Evolutionary conservation across 2,797 vertebrate genomes (phyloP), one percentile per base, ranked within the genome.

Genomic region (Pempheris klunzingeri): DNA sequence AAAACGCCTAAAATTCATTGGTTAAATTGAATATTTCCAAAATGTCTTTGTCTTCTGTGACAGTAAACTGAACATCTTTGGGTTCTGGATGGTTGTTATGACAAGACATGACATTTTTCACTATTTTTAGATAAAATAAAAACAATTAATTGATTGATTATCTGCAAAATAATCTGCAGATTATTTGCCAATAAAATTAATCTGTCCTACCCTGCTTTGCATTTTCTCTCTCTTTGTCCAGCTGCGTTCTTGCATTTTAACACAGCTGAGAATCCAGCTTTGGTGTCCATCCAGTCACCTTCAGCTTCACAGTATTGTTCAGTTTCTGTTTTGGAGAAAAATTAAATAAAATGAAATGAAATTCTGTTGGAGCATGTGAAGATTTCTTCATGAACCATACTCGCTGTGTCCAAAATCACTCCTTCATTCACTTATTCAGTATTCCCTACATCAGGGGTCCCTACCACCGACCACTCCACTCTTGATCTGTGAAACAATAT

Each of bases 241-340:
- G 14, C 15, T 3, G 0, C 0, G 0, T 30, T 2, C 0, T 0
- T 0, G 72, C 94, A 95, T 17, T 9, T 30, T 20, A 90, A 0
- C 26, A 0, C 1, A 10, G 91, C 88, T 0, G 0, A 28, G 9
- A 2, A 77, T 18, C 0, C 0, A 6, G 0, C 4, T 71, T 87
- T 94, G 70, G 92, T 73, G 0, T 49, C 4, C 24, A 7, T 2
- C 95, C 95, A 95, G 0, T 0, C 15, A 3, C 0, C 7, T 0
- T 82, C 43, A 3, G 0, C 0, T 0, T 0, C 0, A 41, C 95
- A 95, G 58, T 3, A 57, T 0, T 0, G 0, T 0, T 80, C 74
- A 0, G 0, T 0, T 0, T 0, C 92, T 95, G 73, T 76, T 71
- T 38, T 4, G 7, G n/a, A n/a, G n/a, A n/a, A n/a, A n/a, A n/a